Base-by-base conservation (phyloP, 2,113 vertebrate genomes). In the Mixornis gularis region DNA sequence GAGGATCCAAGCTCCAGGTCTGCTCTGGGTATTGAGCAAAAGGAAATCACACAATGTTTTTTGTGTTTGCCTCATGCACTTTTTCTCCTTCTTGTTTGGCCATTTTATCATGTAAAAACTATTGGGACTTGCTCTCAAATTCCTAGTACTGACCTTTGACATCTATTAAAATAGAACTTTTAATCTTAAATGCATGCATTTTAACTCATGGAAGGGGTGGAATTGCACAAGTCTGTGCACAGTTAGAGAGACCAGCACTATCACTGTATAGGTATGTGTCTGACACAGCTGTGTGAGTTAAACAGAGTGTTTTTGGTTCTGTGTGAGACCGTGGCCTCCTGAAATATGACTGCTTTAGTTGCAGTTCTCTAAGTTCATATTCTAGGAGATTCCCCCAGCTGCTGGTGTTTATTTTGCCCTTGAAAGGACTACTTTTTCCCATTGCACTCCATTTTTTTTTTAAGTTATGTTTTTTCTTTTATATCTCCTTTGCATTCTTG, bases 221-320 rank as follows among this genome's bases (percentile, higher is more conserved):
- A 74, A 53, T 53, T 44, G 9, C 25, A 7, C 0, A 0, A 36
- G 24, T 25, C 9, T 32, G 0, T 32, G 22, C 26, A 34, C 12
- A 34, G 10, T n/a, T 36, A 17, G 34, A 73, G 25, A 26, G 36
- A 74, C 11, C 17, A 72, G 25, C n/a, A n/a, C 0, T 77, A 6
- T 79, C 27, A 51, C 13, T 79, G 13, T 15, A 7, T 17, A 6
- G 40, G 4, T 66, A 26, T 52, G n/a, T 27, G 21, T 49, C 72
- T 90, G 58, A 53, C 8, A 44, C 4, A 40, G 19, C 7, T 32
- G 7, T 34, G 7, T 38, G 20, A 68, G 6, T 64, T 84, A 58
- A 10, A 10, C 2, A 22, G 24, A 17, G 13, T 44, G 22, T 26
- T 89, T 88, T 72, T 76, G 4, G 51, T 12, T 72, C 36, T 79